A percentile compares a stretch with the other conserved stretches of the same genome.
Conservation (phyloP, 2,113 vertebrate genomes). For the Apus apus region DNA sequence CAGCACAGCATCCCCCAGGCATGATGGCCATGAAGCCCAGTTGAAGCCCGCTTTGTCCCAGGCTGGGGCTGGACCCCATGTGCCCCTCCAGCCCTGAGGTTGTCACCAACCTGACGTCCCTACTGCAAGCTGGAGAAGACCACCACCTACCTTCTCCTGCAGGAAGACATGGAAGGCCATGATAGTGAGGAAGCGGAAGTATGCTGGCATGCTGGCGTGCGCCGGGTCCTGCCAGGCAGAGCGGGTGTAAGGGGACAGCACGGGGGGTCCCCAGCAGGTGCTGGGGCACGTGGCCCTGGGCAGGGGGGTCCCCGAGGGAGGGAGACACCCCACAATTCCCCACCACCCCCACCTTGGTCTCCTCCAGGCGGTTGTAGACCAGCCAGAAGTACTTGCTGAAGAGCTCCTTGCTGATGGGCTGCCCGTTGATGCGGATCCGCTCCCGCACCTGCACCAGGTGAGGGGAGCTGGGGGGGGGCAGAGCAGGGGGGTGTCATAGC, state of each 20-base stretch:
- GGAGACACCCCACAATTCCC: background rate
- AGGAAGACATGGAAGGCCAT: conserved; percentile 95
- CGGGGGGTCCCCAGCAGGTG: fast-evolving
- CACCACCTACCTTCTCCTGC: conserved; percentile 87
- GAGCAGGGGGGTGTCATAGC: background rate
- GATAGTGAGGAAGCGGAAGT: conserved; percentile 97
- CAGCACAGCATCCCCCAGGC: background rate
- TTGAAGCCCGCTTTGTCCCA: background rate
- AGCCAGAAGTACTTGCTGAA: conserved; percentile 97
- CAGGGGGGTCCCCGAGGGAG: background rate
- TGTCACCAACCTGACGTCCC: background rate
- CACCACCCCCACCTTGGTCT: conserved; percentile 81
- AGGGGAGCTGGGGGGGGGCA: conserved; percentile 83
- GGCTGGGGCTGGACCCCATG: fast-evolving
- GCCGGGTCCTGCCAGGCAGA: conserved; percentile 68
- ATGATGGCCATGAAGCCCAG: background rate
- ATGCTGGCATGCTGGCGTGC: conserved; percentile 83
- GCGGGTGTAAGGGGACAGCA: background rate
- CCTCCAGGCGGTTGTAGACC: conserved; percentile 86
- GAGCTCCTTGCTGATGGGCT: conserved; percentile 89
- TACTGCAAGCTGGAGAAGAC: background rate
- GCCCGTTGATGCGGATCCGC: conserved; percentile 92
- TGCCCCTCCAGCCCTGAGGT: background rate
- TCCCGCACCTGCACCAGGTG: conserved; percentile 95
- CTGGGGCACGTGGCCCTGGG: fast-evolving